A percentile compares a stretch with the other conserved stretches of the same genome.
Evolutionary conservation across 2,113 vertebrate genomes (phyloP).

Genomic region (Trogon melanurus): DNA sequence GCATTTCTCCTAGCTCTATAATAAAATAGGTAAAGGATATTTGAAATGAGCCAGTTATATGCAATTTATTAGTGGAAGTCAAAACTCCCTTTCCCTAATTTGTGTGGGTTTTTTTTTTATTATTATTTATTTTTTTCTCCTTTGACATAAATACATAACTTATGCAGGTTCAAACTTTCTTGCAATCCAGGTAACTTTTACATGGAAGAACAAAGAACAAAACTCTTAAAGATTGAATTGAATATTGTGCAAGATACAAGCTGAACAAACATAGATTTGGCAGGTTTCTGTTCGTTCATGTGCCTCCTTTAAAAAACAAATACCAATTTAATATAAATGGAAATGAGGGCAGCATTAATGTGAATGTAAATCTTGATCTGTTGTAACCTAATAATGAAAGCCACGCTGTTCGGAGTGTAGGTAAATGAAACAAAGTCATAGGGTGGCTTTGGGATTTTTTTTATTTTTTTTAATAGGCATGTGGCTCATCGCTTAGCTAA

Average conservation of each 20-base stretch:
- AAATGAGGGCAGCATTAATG: constrained; percentile 79
- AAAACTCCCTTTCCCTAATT: background rate
- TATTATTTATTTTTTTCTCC: background rate
- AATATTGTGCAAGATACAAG: constrained; percentile 79
- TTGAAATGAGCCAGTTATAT: constrained; percentile 46
- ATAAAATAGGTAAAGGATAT: constrained; percentile 43
- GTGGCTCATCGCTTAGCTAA: constrained; percentile 41
- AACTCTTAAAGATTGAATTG: constrained; percentile 81
- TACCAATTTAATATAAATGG: constrained; percentile 87
- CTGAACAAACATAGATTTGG: constrained; percentile 85
- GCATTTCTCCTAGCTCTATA: background rate
- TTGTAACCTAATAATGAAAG: constrained; percentile 82
- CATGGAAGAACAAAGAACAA: constrained; percentile 63
- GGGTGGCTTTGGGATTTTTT: background rate
- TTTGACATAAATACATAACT: constrained; percentile 8
- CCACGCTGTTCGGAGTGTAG: constrained; percentile 62
- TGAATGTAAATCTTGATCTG: constrained; percentile 82
- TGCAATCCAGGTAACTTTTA: constrained; percentile 71
- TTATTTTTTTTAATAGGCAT: constrained; percentile 36
- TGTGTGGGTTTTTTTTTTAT: background rate
- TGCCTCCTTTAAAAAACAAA: constrained; percentile 82
- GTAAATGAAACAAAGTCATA: constrained; percentile 73
- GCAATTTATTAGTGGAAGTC: constrained; percentile 47
- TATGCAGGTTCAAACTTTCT: constrained; percentile 69
- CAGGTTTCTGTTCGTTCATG: constrained; percentile 76